Evolutionary conservation across 2,113 vertebrate species (phyloP).

Genomic region (Urocynchramus pylzowi): DNA sequence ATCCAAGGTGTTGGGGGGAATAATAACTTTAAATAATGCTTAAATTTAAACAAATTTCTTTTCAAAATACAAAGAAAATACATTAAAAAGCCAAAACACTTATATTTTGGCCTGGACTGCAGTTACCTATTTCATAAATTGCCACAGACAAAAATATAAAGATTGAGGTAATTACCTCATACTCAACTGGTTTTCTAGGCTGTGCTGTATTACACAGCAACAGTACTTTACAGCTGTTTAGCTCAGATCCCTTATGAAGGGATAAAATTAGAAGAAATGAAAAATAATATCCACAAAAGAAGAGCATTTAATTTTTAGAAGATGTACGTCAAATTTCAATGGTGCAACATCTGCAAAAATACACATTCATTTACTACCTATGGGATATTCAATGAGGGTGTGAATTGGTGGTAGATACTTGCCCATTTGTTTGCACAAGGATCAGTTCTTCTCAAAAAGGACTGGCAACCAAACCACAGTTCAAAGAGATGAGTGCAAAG

Average conservation of each 20-base stretch:
- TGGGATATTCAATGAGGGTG: neutral
- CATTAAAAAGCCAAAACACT: neutral
- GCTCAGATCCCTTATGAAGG: neutral
- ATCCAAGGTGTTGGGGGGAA: neutral
- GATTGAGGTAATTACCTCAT: neutral
- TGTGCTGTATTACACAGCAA: neutral
- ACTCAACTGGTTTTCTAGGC: neutral
- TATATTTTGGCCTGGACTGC: neutral
- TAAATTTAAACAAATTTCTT: neutral
- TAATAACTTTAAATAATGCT: neutral
- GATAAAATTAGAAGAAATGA: neutral
- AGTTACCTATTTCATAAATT: neutral
- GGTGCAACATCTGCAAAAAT: neutral
- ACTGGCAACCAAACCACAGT: neutral
- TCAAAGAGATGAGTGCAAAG: neutral
- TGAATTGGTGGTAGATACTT: neutral
- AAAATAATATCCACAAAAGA: neutral
- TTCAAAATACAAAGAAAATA: neutral
- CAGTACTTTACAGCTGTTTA: neutral
- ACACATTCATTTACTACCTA: neutral
- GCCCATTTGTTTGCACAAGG: neutral
- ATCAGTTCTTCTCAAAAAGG: neutral
- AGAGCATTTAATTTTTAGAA: neutral
- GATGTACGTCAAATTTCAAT: neutral
- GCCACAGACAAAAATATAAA: neutral